A percentile compares a stretch with the other conserved stretches of the same genome.
Evolutionary conservation across 1,140 invertebrate genomes (phyloP).

Genomic region (Aphelenchoides fujianensis): DNA sequence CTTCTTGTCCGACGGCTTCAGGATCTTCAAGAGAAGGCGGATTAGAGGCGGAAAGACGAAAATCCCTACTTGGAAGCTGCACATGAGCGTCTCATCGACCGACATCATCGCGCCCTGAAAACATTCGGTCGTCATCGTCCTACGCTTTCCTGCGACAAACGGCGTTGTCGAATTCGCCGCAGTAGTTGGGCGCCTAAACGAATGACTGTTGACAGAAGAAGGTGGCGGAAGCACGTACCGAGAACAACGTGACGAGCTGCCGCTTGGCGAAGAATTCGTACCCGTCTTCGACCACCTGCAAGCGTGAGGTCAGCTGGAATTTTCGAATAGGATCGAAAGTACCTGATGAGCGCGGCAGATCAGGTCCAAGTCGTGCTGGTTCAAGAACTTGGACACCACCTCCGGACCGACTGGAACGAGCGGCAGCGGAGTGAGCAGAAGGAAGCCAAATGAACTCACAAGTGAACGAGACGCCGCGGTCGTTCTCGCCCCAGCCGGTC

Average conservation of each 20-base stretch:
- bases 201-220: no score
- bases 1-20: slow-evolving; percentile 70
- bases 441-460: slow-evolving; percentile 62
- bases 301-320: slow-evolving; percentile 60
- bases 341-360: slow-evolving; percentile 67
- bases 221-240: slow-evolving; percentile 47
- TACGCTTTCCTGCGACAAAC: slow-evolving; percentile 69
- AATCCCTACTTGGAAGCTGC: slow-evolving; percentile 76
- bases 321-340: slow-evolving; percentile 29
- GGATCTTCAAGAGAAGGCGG: slow-evolving; percentile 61
- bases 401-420: slow-evolving; percentile 68
- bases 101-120: slow-evolving; percentile 41
- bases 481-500: slow-evolving; percentile 69
- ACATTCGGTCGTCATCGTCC: neutral
- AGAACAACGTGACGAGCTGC: slow-evolving; percentile 92
- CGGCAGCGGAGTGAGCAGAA: neutral
- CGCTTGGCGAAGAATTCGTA: slow-evolving; percentile 98
- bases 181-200: slow-evolving; percentile 83
- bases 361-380: slow-evolving; percentile 68
- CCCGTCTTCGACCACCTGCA: slow-evolving; percentile 96
- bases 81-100: slow-evolving; percentile 96
- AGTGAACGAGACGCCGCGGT: slow-evolving; percentile 67
- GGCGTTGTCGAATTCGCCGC: slow-evolving; percentile 98
- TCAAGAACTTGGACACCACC: slow-evolving; percentile 68
- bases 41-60: slow-evolving; percentile 19